These are phyloP conservation scores for Orius insidiosus DNA, from an alignment of 1,140 invertebrate genomes.

Conservation along the genomic window DNA sequence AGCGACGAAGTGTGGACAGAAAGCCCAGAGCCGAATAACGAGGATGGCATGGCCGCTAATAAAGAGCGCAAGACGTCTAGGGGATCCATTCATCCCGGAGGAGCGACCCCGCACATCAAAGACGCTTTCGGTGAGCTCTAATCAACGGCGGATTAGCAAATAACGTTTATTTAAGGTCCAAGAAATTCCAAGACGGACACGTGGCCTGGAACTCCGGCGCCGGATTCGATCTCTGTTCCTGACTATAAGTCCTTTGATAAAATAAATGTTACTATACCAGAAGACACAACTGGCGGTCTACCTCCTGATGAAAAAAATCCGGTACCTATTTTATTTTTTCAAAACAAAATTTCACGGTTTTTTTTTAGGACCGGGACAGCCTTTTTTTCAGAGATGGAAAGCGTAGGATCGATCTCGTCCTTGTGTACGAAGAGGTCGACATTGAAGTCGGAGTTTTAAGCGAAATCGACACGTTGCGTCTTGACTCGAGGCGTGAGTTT, in stretches of 20 bases:
- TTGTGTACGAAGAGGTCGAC: slow-evolving; percentile 69
- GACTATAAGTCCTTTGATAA: slow-evolving; percentile 6
- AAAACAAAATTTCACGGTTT: no score
- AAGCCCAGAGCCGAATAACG: slow-evolving; percentile 5
- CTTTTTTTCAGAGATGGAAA: slow-evolving; percentile 64
- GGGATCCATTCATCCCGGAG: slow-evolving; percentile 15
- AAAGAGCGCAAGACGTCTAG: slow-evolving; percentile 9
- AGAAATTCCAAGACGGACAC: background rate
- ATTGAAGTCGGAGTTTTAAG: slow-evolving; percentile 55
- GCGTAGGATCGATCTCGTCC: slow-evolving; percentile 73
- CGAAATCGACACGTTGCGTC: slow-evolving; percentile 46
- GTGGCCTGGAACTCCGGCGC: slow-evolving; percentile 10
- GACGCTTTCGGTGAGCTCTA: slow-evolving; percentile 12
- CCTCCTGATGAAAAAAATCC: slow-evolving; percentile 6
- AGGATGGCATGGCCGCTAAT: slow-evolving; percentile 11
- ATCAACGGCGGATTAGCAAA: background rate
- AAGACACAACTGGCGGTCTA: slow-evolving; percentile 10
- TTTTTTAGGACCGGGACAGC: slow-evolving; percentile 26
- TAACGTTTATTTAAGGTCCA: background rate
- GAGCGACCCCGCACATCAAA: slow-evolving; percentile 15
- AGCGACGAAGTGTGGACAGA: slow-evolving; percentile 5
- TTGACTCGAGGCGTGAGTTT: slow-evolving; percentile 51
- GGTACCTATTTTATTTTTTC: background rate
- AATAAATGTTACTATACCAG: background rate
- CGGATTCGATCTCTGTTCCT: slow-evolving; percentile 7